Percentiles rank a stretch among this genome's conserved stretches.
Conservation (phyloP, 2,888 invertebrate species). For the Teinopalpus imperialis region DNA sequence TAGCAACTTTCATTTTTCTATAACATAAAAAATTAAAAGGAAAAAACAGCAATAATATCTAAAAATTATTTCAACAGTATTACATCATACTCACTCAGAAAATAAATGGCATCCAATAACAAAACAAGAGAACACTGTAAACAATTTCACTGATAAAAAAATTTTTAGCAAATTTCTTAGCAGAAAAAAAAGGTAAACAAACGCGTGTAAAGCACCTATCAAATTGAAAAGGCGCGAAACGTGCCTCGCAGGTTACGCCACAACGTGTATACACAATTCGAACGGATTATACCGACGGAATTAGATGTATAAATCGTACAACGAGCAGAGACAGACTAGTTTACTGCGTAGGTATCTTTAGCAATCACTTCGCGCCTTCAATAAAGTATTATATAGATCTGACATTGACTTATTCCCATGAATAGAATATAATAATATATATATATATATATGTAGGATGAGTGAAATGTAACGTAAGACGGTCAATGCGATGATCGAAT, state of each 20-base stretch:
- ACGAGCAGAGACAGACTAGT: constrained; percentile 25
- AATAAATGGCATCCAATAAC: constrained; percentile 28
- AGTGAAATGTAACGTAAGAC: too few species aligned
- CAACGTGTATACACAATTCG: constrained; percentile 23
- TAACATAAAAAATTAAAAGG: neutral
- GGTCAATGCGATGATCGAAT: too few species aligned
- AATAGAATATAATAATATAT: too few species aligned
- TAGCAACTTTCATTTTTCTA: neutral
- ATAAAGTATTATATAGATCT: too few species aligned
- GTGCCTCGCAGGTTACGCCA: neutral
- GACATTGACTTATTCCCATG: too few species aligned
- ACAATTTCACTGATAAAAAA: constrained; percentile 14
- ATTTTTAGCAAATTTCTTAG: neutral
- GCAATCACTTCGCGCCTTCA: constrained; percentile 1
- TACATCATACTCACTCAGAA: constrained; percentile 14
- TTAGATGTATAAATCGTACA: constrained; percentile 10
- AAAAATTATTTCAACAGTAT: neutral
- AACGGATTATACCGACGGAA: constrained; percentile 32
- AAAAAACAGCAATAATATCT: neutral
- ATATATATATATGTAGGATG: too few species aligned
- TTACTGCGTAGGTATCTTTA: neutral
- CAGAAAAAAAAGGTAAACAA: constrained; percentile 27
- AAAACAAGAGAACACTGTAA: constrained; percentile 23
- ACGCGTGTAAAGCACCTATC: constrained; percentile 27
- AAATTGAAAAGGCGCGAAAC: constrained; percentile 21